These are phyloP conservation scores for Tinamus guttatus DNA, from an alignment of 2,113 vertebrate genomes.

Conservation along the genomic window DNA sequence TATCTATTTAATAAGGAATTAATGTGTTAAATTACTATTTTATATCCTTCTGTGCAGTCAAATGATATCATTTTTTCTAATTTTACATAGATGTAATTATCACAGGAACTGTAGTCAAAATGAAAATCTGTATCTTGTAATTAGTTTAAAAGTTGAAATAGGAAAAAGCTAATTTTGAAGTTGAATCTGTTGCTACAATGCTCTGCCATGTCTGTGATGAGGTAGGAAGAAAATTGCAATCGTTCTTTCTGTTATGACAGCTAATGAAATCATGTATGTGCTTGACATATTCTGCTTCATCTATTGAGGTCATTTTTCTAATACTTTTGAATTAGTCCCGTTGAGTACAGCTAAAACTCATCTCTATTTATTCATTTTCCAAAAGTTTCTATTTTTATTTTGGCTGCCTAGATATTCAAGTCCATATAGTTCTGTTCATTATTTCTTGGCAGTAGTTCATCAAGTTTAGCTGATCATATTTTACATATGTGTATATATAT, in stretches of 20 bases:
- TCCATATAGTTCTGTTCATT: background rate
- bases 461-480: background rate
- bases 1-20: conserved; percentile 4
- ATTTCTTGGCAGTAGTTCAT: background rate
- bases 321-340: background rate
- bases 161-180: background rate
- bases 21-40: background rate
- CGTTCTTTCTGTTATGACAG: background rate
- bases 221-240: rapidly evolving
- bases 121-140: background rate
- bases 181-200: background rate
- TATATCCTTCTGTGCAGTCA: background rate
- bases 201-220: background rate
- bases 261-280: background rate
- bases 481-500: too few relatives aligned
- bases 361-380: background rate
- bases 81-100: background rate
- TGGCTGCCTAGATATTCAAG: background rate
- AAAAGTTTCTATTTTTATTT: background rate
- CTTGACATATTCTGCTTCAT: background rate
- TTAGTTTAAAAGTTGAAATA: background rate
- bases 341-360: background rate
- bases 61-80: background rate
- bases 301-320: rapidly evolving
- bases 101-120: background rate